phyloP scores from a whole-genome alignment of 2,888 invertebrate species.

The Microplitis deprimator region DNA sequence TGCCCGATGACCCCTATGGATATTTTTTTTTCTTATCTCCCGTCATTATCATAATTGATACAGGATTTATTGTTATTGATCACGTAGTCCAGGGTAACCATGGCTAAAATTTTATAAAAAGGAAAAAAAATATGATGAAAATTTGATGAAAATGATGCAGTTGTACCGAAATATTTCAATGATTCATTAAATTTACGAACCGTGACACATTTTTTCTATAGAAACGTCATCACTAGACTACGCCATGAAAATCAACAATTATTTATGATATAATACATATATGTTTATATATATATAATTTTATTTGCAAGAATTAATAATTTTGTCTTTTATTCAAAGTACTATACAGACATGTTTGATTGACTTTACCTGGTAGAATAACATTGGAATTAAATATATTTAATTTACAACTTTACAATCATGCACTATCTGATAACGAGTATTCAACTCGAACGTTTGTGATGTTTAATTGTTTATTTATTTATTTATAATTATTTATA shows the following conservation, averaged over 20 bases:
- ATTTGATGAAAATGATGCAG: not conserved
- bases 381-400: constrained; percentile 10
- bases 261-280: not conserved
- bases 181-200: too few relatives aligned
- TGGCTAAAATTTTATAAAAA: not conserved
- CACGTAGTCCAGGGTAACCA: not conserved
- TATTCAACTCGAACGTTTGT: not conserved
- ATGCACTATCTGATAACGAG: constrained; percentile 50
- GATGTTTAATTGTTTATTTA: not conserved
- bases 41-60: not conserved
- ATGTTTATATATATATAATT: constrained; percentile 10
- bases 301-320: not conserved
- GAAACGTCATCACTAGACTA: too few relatives aligned
- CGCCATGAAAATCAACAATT: not conserved
- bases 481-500: constrained; percentile 12
- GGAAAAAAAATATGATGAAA: not conserved
- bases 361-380: not conserved
- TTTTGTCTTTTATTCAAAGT: constrained; percentile 23
- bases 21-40: not conserved
- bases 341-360: constrained; percentile 11
- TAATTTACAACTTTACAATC: constrained; percentile 22
- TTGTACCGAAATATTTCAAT: not conserved
- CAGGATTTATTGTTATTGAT: not conserved
- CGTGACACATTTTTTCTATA: too few relatives aligned
- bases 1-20: not conserved